Percentiles rank a stretch among this genome's conserved stretches.
These are phyloP conservation scores for Corythornis vintsioides DNA, from an alignment of 2,113 vertebrate genomes.

Conservation along the genomic window DNA sequence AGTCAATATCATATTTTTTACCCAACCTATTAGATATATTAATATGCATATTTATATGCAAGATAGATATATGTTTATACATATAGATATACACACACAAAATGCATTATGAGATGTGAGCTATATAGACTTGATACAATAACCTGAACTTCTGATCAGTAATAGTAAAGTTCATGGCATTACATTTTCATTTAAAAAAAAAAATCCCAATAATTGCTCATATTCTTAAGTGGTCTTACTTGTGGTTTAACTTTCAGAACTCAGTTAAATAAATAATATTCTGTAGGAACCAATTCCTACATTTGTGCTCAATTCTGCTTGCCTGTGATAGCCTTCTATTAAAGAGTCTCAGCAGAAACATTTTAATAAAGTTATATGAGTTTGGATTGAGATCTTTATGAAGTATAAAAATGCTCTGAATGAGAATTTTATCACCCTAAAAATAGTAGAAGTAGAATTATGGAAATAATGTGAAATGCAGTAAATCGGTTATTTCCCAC, in stretches of 20 bases:
- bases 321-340: background rate
- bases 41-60: background rate
- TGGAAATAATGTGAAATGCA: background rate
- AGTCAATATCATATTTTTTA: background rate
- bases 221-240: background rate
- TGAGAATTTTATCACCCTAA: background rate
- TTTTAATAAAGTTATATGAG: conserved; percentile 6
- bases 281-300: background rate
- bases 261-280: background rate
- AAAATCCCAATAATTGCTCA: background rate
- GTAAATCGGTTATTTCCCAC: background rate
- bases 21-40: background rate
- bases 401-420: background rate
- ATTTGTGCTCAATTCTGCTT: background rate
- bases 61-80: background rate
- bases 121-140: background rate
- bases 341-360: background rate
- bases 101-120: background rate
- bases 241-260: background rate
- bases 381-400: conserved; percentile 1
- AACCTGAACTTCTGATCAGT: background rate
- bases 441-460: background rate
- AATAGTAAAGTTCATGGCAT: background rate
- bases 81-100: background rate
- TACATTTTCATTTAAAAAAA: background rate